Evolutionary conservation across 1,140 invertebrate genomes (phyloP).

Genomic region (Meloidogyne hapla): DNA sequence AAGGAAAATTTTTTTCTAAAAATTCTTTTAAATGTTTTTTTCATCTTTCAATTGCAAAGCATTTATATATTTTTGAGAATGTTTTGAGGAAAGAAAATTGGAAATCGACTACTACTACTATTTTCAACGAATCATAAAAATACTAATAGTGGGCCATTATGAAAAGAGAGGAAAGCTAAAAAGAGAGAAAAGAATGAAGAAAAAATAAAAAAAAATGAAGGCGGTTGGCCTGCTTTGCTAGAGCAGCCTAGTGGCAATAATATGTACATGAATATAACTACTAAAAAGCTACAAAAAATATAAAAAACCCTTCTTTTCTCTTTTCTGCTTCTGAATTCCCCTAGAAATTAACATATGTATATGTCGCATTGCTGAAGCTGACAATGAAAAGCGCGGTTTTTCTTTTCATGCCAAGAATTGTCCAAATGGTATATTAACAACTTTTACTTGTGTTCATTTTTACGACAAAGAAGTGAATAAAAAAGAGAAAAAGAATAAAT

Average conservation of each 20-base stretch:
- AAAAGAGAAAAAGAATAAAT: too few species aligned
- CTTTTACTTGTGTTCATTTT: not conserved
- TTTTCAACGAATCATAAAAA: constrained; percentile 4
- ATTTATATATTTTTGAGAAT: too few species aligned
- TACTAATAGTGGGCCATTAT: constrained; percentile 8
- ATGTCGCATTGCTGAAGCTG: not conserved
- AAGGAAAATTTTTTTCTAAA: too few species aligned
- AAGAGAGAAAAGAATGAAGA: not conserved
- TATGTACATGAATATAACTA: not conserved
- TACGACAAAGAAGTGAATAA: not conserved
- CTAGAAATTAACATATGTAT: constrained; percentile 4
- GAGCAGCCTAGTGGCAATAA: not conserved
- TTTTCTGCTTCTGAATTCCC: not conserved
- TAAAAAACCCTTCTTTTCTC: not conserved
- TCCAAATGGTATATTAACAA: constrained; percentile 1
- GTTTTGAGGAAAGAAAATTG: too few species aligned
- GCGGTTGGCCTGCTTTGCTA: not conserved
- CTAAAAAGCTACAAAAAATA: not conserved
- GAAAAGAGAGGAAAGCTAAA: constrained; percentile 4
- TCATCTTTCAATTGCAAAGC: too few species aligned
- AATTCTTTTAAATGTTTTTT: too few species aligned
- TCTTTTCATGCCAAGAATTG: not conserved
- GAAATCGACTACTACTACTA: not conserved
- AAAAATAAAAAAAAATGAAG: not conserved
- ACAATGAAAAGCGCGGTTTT: not conserved